These are phyloP conservation scores for Myiothlypis coronata DNA, from an alignment of 2,797 vertebrate species.

Conservation along the genomic window DNA sequence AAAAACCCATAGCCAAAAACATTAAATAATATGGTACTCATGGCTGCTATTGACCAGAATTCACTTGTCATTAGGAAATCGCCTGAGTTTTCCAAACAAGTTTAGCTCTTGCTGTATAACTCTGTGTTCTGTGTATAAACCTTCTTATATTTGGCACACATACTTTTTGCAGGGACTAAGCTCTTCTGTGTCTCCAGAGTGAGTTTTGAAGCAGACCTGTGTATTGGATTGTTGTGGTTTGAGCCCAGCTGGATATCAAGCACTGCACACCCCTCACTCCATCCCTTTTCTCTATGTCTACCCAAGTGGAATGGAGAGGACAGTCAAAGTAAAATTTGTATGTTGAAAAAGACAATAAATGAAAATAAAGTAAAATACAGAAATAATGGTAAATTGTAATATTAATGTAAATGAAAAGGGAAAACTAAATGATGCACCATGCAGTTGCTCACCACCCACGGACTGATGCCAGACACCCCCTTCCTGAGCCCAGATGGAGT, in stretches of 20 bases:
- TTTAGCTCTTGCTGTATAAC: background rate
- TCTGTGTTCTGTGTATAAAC: background rate
- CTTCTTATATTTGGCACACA: background rate
- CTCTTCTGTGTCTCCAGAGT: background rate
- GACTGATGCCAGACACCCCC: background rate
- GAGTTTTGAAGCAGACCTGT: background rate
- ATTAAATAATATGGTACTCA: background rate
- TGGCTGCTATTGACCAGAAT: background rate
- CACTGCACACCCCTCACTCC: fast-evolving
- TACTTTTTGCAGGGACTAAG: background rate
- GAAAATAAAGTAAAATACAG: background rate
- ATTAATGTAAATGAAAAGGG: background rate
- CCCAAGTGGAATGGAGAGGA: background rate
- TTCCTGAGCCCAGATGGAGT: background rate
- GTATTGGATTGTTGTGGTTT: background rate
- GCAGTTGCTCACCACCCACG: background rate
- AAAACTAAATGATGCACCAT: background rate
- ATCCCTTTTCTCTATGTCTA: fast-evolving
- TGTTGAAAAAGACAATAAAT: background rate
- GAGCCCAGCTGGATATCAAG: background rate
- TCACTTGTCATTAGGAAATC: background rate
- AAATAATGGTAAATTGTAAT: background rate
- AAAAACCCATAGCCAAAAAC: background rate
- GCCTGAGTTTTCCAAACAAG: background rate
- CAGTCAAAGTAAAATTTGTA: background rate